These are phyloP conservation scores for Nomada fucata DNA, from an alignment of 2,888 invertebrate species.

Conservation along the genomic window DNA sequence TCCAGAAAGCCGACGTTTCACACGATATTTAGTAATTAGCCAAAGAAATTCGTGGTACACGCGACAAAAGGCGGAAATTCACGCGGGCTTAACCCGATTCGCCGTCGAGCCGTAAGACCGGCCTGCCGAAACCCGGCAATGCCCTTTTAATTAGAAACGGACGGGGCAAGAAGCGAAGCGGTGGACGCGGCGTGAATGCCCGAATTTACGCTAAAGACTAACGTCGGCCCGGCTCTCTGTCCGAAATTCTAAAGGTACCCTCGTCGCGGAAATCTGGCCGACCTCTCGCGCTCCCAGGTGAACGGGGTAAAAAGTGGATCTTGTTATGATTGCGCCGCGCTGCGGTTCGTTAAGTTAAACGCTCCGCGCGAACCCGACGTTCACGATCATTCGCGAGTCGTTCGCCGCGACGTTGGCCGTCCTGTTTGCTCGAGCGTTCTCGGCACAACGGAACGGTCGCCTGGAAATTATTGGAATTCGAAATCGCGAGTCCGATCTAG, in stretches of 20 bases:
- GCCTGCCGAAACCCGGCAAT: constrained; percentile 39
- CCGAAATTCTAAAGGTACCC: constrained; percentile 44
- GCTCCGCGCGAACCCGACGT: background rate
- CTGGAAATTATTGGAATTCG: no score
- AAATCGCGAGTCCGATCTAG: no score
- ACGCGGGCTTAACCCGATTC: constrained; percentile 48
- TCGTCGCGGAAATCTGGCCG: constrained; percentile 24
- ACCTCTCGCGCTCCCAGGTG: background rate
- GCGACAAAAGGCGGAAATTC: constrained; percentile 52
- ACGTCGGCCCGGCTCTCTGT: constrained; percentile 28
- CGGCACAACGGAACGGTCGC: no score
- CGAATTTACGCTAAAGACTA: constrained; percentile 45
- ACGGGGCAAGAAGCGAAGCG: constrained; percentile 42
- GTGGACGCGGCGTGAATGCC: constrained; percentile 42
- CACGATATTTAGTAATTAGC: constrained; percentile 61
- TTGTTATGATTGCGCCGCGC: constrained; percentile 24
- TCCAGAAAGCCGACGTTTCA: constrained; percentile 25
- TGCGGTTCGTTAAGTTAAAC: background rate
- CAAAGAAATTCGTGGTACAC: constrained; percentile 27
- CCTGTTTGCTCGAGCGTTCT: no score
- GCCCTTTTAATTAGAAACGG: constrained; percentile 57
- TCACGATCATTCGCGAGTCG: background rate
- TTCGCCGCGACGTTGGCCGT: no score
- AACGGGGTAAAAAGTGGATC: constrained; percentile 19
- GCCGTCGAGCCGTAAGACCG: constrained; percentile 24